Percentiles rank a stretch among this genome's conserved stretches.
Conservation (phyloP, 2,797 vertebrate genomes). For the Dermochelys coriacea region DNA sequence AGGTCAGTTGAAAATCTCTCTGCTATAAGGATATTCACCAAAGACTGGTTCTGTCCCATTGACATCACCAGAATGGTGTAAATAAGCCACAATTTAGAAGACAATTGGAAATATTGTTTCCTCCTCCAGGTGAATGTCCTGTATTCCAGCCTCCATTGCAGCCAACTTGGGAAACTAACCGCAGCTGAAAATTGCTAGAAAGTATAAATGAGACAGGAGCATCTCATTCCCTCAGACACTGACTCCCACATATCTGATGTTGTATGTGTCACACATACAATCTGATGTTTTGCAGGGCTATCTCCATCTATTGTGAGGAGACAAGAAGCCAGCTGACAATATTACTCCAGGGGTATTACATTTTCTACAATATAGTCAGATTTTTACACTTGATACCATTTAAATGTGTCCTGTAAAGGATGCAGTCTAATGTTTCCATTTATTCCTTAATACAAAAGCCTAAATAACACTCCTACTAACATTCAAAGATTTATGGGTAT, state of each 20-base stretch:
- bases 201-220: not conserved
- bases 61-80: not conserved
- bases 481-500: not conserved
- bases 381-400: conserved; percentile 23
- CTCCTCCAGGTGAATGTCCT: not conserved
- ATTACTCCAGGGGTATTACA: not conserved
- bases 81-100: not conserved
- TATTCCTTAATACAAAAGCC: conserved; percentile 30
- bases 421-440: not conserved
- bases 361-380: conserved; percentile 32
- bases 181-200: not conserved
- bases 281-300: not conserved
- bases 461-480: not conserved
- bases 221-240: not conserved
- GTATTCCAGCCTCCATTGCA: not conserved
- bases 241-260: not conserved
- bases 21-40: not conserved
- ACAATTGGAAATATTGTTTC: not conserved
- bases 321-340: not conserved
- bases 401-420: conserved; percentile 13
- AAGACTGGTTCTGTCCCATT: not conserved
- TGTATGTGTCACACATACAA: not conserved
- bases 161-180: not conserved
- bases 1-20: not conserved
- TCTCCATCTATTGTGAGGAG: not conserved